A percentile compares a stretch with the other conserved stretches of the same genome.
These are phyloP conservation scores for Ivindomyrus marchei DNA, from an alignment of 2,113 vertebrate genomes.

Conservation along the genomic window DNA sequence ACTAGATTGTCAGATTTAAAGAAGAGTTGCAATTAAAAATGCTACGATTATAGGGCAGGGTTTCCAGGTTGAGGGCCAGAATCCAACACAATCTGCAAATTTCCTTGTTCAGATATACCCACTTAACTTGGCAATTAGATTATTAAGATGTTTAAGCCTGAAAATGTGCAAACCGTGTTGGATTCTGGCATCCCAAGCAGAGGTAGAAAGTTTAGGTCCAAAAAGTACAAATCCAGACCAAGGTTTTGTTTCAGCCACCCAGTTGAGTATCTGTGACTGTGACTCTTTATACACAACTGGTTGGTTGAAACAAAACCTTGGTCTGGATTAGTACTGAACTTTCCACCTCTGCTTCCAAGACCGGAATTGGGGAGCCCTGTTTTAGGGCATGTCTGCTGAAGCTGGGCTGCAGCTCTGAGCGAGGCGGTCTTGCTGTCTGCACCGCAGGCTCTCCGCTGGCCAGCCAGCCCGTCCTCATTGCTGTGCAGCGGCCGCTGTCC, in stretches of 20 bases:
- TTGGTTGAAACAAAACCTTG: too few relatives aligned
- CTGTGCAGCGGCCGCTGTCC: conserved; percentile 84
- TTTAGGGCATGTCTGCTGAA: not conserved
- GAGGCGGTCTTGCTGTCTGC: not conserved
- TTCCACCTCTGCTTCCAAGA: not conserved
- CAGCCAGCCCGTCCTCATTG: conserved; percentile 87
- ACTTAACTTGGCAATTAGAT: not conserved
- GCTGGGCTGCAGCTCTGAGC: not conserved
- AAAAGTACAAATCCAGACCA: too few relatives aligned
- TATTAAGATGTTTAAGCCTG: not conserved
- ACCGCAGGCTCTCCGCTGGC: conserved; percentile 73
- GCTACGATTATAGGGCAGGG: not conserved
- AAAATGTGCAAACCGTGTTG: not conserved
- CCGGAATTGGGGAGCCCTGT: not conserved
- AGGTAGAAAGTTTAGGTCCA: too few relatives aligned
- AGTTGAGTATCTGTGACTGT: too few relatives aligned
- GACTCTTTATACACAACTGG: too few relatives aligned
- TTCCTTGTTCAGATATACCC: not conserved
- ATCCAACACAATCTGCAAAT: not conserved
- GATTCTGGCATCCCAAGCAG: not conserved
- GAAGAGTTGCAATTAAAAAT: not conserved
- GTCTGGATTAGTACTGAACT: too few relatives aligned
- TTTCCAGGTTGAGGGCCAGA: not conserved
- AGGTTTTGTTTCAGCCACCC: too few relatives aligned
- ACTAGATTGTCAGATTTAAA: not conserved